Evolutionary conservation across 2,113 vertebrate species (phyloP).

Genomic region (Benitochromis conjunctus): DNA sequence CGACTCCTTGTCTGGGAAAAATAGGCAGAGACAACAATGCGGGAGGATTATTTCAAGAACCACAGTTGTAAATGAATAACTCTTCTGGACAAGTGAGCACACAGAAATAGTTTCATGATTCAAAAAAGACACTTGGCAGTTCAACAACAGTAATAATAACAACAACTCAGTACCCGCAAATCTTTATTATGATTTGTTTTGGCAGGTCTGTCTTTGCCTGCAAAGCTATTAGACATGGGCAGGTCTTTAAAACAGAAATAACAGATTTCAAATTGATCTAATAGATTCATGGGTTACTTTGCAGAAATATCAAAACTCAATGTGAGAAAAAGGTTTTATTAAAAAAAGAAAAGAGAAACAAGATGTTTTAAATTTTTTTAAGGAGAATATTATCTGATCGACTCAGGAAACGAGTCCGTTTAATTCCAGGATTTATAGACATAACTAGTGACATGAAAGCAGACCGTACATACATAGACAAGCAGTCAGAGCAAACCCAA

Average conservation of each 20-base stretch:
- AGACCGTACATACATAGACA: not conserved
- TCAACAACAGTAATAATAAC: not conserved
- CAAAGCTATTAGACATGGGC: not conserved
- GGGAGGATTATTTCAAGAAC: not conserved
- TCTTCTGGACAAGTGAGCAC: not conserved
- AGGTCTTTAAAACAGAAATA: not conserved
- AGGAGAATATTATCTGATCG: not conserved
- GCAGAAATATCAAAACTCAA: not conserved
- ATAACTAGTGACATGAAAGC: not conserved
- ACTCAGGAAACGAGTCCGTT: not conserved
- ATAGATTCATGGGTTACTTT: not conserved
- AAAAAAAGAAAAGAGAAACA: not conserved
- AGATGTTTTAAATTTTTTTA: too few species aligned
- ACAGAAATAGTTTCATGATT: not conserved
- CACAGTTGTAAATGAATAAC: not conserved
- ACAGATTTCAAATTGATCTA: not conserved
- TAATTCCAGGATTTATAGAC: not conserved
- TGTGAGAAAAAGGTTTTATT: not conserved
- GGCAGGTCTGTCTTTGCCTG: not conserved
- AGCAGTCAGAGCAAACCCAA: not conserved
- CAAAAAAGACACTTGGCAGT: not conserved
- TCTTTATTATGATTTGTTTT: not conserved
- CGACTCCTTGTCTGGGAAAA: not conserved
- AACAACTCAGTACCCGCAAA: not conserved
- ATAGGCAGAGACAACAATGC: not conserved